Evolutionary conservation across 2,888 invertebrate genomes (phyloP).

Genomic region (Ferdinandea cuprea): DNA sequence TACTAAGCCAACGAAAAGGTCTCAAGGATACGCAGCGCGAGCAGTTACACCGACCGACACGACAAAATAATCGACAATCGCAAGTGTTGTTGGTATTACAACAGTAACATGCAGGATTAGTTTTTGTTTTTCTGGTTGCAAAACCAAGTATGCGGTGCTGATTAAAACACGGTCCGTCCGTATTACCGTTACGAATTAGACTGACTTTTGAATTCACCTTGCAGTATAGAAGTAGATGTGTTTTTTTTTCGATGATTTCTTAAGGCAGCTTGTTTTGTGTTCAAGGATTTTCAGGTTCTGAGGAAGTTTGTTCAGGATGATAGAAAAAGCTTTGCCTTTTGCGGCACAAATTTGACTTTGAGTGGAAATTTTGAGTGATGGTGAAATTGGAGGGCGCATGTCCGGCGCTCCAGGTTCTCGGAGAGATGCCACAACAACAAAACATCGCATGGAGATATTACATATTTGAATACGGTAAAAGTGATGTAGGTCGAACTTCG

Average conservation of each 20-base stretch:
- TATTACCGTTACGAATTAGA: conserved; percentile 77
- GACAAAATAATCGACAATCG: conserved; percentile 27
- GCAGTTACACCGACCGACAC: conserved; percentile 19
- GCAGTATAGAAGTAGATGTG: conserved; percentile 75
- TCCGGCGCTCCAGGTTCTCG: conserved; percentile 8
- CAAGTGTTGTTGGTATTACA: conserved; percentile 40
- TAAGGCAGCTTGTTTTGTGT: conserved; percentile 46
- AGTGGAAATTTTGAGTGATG: conserved; percentile 61
- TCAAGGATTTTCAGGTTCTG: conserved; percentile 52
- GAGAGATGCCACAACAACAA: background rate
- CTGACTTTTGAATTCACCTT: conserved; percentile 78
- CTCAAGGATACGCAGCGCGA: conserved; percentile 33
- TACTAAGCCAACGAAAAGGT: conserved; percentile 20
- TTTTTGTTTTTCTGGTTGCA: conserved; percentile 1
- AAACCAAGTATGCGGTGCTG: conserved; percentile 46
- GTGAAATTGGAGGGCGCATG: conserved; percentile 55
- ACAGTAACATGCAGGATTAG: conserved; percentile 2
- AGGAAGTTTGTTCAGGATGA: conserved; percentile 46
- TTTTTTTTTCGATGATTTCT: conserved; percentile 68
- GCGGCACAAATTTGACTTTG: conserved; percentile 15
- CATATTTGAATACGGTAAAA: background rate
- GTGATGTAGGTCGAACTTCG: conserved; percentile 4
- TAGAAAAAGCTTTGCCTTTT: conserved; percentile 36
- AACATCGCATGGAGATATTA: background rate
- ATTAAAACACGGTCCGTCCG: conserved; percentile 72